Percentiles rank a stretch among this genome's conserved stretches.
Conservation (phyloP, 2,113 vertebrate species). For the Marcusenius ussheri region DNA sequence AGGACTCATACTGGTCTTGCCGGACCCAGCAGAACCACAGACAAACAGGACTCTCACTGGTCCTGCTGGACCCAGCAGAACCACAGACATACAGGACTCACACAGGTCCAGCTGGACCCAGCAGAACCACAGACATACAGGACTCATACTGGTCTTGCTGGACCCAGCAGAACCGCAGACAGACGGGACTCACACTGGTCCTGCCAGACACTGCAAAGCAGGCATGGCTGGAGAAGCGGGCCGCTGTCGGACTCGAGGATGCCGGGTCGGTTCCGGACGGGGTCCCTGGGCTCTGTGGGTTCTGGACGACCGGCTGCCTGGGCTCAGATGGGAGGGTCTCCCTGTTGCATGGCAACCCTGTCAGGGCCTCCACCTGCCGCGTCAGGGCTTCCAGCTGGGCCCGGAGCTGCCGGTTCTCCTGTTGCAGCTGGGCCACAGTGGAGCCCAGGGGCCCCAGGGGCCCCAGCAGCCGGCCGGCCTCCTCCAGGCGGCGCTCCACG, state of each 20-base stretch:
- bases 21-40: constrained; percentile 19
- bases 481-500: constrained; percentile 70
- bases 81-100: constrained; percentile 43
- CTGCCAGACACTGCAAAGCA: constrained; percentile 56
- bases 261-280: constrained; percentile 12
- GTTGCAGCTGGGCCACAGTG: constrained; percentile 70
- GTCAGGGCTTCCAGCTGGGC: constrained; percentile 69
- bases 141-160: no score
- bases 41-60: no score
- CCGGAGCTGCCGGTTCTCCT: constrained; percentile 76
- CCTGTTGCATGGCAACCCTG: constrained; percentile 34
- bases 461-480: constrained; percentile 59
- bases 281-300: background rate
- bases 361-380: constrained; percentile 69
- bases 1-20: constrained; percentile 61
- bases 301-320: background rate
- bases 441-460: constrained; percentile 55
- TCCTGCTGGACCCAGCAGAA: background rate
- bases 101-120: constrained; percentile 53
- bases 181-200: constrained; percentile 55
- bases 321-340: background rate
- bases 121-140: no score
- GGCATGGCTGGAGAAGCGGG: constrained; percentile 45
- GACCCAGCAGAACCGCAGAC: background rate
- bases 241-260: background rate